Percentiles rank a stretch among this genome's conserved stretches.
These are phyloP conservation scores for Leucophora obtusa DNA, from an alignment of 2,888 invertebrate species.

Conservation along the genomic window DNA sequence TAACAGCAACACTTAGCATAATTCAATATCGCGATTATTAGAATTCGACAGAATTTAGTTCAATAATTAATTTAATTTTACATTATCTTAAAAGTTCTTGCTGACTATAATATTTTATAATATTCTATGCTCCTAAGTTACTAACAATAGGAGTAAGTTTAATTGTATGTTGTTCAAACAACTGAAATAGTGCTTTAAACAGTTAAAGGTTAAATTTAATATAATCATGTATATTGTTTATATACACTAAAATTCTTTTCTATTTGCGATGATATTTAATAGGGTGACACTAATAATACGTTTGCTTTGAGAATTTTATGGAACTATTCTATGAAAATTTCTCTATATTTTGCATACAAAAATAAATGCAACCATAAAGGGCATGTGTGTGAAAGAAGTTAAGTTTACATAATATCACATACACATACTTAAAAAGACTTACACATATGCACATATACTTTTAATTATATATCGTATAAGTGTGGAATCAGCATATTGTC, in stretches of 20 bases:
- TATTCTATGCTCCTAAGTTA: too few species aligned
- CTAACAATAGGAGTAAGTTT: not conserved
- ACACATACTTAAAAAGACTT: not conserved
- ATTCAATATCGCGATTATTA: too few species aligned
- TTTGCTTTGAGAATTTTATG: too few species aligned
- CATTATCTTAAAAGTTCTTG: too few species aligned
- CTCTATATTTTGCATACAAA: too few species aligned
- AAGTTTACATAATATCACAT: not conserved
- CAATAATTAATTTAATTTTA: too few species aligned
- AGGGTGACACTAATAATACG: too few species aligned
- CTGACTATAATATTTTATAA: too few species aligned
- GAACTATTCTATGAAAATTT: too few species aligned
- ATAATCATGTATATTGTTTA: not conserved
- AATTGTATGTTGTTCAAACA: not conserved
- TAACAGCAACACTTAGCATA: too few species aligned
- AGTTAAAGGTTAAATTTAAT: not conserved
- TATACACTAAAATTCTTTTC: not conserved
- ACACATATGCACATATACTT: constrained; percentile 2
- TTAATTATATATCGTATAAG: constrained; percentile 44
- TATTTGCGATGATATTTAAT: not conserved
- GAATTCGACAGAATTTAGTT: too few species aligned
- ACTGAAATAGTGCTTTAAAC: not conserved
- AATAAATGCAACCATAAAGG: too few species aligned
- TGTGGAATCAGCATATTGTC: constrained; percentile 36
- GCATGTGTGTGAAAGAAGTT: not conserved